These are phyloP conservation scores for Myopa tessellatipennis DNA, from an alignment of 2,888 invertebrate species.

Conservation along the genomic window DNA sequence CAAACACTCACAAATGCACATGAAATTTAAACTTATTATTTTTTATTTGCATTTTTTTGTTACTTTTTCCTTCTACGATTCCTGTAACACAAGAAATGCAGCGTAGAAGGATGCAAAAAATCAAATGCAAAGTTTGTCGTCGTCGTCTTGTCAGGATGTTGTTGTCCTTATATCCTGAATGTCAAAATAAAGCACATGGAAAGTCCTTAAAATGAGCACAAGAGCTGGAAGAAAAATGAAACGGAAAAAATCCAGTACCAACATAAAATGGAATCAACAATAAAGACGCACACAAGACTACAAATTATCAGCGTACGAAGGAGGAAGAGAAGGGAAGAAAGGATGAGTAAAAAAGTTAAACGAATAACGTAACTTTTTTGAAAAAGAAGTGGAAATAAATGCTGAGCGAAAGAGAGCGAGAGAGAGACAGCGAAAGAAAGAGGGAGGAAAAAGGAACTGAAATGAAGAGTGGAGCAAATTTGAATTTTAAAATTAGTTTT, in stretches of 20 bases:
- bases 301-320: slow-evolving; percentile 60
- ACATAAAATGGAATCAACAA: slow-evolving; percentile 53
- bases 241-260: slow-evolving; percentile 1
- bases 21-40: slow-evolving; percentile 27
- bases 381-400: background rate
- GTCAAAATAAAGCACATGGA: slow-evolving; percentile 23
- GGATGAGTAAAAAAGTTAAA: slow-evolving; percentile 45
- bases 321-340: slow-evolving; percentile 9
- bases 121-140: slow-evolving; percentile 37
- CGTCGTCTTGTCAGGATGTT: slow-evolving; percentile 29
- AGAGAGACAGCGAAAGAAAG: background rate
- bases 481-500: slow-evolving; percentile 69
- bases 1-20: background rate
- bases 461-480: slow-evolving; percentile 60
- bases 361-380: slow-evolving; percentile 25
- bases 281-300: slow-evolving; percentile 58
- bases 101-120: slow-evolving; percentile 16
- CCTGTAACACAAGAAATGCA: background rate
- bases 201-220: background rate
- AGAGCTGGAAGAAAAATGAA: background rate
- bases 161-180: slow-evolving; percentile 33
- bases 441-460: background rate
- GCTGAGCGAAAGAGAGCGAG: background rate
- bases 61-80: background rate
- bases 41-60: slow-evolving; percentile 1